Base-by-base conservation (phyloP, 2,113 vertebrate species). In the Aspiorhynchus laticeps region DNA sequence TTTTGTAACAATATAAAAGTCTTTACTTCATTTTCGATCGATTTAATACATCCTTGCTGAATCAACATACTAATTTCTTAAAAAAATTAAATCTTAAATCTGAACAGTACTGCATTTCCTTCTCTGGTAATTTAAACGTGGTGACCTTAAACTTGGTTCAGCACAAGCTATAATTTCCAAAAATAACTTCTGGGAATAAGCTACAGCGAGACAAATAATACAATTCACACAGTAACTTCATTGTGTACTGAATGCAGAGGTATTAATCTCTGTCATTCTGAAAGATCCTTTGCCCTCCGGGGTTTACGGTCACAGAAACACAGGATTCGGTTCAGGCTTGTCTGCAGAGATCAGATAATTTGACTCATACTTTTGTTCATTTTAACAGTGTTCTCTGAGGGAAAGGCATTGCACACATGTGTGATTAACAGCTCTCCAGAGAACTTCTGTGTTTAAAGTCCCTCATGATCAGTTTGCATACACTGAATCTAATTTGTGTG, bases 121-220 rank as follows among this genome's bases (percentile, higher is more conserved):
- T 43, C 53, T 77, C 51, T 43, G 56, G 28, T 74, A 7, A 46
- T 56, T 73, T 43, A 59, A 41, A 71, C 19, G 14, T 80, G 28
- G 61, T 71, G 75, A 79, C 75, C 21, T 74, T 51, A 41, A 31
- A 48, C 67, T 51, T 85, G 24, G 2, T 59, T 63, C 69, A 81
- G 41, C 36, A 56, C 56, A 81, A 28, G 41, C 31, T 53, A 48
- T 85, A 24, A 77, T 56, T 74, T 69, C 38, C 36, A 17, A 19
- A 26, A 65, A 81, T 43, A 17, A 41, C 21, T 43, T 43, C 14
- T 82, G 74, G n/a, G 14, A 43, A 11, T 28, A 17, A 63, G 83
- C 61, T 79, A 31, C 5, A 48, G 75, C 24, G 43, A 67, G 84
- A 26, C 21, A 69, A 61, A 87, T 71, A 75, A 80, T 26, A 15